phyloP scores from a whole-genome alignment of 2,113 vertebrate genomes.

The Tapirus terrestris region DNA sequence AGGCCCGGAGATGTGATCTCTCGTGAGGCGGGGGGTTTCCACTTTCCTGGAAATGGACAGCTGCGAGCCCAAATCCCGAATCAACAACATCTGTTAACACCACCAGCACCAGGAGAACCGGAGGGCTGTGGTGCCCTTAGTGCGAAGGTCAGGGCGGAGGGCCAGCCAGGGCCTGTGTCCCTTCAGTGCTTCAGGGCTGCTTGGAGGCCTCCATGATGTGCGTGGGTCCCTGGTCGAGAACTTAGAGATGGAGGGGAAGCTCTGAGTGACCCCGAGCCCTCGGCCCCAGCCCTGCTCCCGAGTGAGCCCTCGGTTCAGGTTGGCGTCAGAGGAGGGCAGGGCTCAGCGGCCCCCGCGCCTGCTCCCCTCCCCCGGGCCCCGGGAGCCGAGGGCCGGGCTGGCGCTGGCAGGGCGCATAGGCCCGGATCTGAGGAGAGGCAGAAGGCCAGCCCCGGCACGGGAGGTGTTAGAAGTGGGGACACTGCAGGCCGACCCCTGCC shows the following conservation, averaged over 20 bases:
- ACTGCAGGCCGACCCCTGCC: neutral
- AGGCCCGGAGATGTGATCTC: too few species aligned
- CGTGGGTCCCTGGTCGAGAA: neutral
- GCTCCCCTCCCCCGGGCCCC: neutral
- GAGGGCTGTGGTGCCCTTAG: too few species aligned
- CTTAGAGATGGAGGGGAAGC: neutral
- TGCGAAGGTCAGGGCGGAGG: too few species aligned
- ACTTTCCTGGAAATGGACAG: neutral
- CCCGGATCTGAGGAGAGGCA: neutral
- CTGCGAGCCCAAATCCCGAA: rapidly evolving
- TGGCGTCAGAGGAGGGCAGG: neutral
- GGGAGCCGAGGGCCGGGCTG: neutral
- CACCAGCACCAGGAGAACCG: too few species aligned
- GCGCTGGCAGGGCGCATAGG: neutral
- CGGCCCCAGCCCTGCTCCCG: neutral
- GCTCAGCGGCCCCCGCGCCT: neutral
- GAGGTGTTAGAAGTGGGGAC: neutral
- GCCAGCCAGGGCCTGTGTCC: neutral
- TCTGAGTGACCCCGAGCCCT: neutral
- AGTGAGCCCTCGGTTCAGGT: neutral
- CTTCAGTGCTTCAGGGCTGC: neutral
- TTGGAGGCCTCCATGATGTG: rapidly evolving
- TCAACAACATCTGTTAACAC: rapidly evolving
- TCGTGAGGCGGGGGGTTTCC: neutral
- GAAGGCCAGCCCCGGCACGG: neutral